Evolutionary conservation across 2,797 vertebrate genomes (phyloP).

Genomic region (Rhabdophis nuchalis): DNA sequence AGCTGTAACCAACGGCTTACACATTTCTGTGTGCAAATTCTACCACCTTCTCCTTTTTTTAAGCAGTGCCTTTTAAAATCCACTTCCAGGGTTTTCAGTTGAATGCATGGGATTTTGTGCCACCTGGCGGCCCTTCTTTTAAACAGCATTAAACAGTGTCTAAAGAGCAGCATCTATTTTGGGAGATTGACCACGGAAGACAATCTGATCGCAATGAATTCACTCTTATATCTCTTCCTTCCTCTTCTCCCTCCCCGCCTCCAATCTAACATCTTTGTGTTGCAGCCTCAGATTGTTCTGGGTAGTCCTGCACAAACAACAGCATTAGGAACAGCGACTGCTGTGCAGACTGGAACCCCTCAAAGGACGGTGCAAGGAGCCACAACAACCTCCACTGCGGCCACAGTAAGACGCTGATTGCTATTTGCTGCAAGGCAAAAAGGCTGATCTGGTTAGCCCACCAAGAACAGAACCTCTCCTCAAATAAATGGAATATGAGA

Average conservation of each 20-base stretch:
- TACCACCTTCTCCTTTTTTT: conserved; percentile 2
- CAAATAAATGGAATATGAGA: neutral
- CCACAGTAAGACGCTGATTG: conserved; percentile 79
- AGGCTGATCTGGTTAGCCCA: neutral
- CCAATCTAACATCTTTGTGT: conserved; percentile 23
- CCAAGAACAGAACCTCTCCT: neutral
- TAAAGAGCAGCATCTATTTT: neutral
- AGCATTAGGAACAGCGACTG: conserved; percentile 75
- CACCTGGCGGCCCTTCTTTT: conserved; percentile 55
- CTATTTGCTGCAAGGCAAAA: neutral
- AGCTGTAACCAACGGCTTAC: neutral
- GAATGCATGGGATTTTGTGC: conserved; percentile 50
- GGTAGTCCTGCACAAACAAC: conserved; percentile 79
- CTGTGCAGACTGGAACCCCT: conserved; percentile 81
- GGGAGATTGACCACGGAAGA: neutral
- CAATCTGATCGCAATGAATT: neutral
- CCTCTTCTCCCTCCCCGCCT: neutral
- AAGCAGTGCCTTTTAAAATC: conserved; percentile 19
- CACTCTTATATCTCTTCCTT: neutral
- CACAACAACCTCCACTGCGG: conserved; percentile 78
- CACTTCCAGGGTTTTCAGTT: neutral
- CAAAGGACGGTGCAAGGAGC: conserved; percentile 79
- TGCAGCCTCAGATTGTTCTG: conserved; percentile 82
- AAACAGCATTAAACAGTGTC: conserved; percentile 5
- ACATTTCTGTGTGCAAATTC: neutral